These are phyloP conservation scores for Rhinichthys klamathensis DNA, from an alignment of 2,113 vertebrate genomes.

Conservation along the genomic window DNA sequence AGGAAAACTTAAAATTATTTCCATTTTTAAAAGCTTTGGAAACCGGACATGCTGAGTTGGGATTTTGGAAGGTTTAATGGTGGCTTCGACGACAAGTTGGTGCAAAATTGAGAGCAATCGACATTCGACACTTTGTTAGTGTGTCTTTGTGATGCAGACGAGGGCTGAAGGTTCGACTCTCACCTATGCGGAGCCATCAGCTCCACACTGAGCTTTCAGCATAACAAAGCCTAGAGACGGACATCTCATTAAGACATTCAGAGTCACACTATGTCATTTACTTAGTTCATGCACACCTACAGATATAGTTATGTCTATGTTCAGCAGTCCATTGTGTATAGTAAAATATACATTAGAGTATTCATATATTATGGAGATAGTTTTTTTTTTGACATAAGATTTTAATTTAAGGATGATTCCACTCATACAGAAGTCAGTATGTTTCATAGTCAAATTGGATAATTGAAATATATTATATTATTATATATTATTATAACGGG, in stretches of 20 bases:
- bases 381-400: no score
- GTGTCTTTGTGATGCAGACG: slow-evolving; percentile 75
- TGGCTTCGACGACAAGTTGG: slow-evolving; percentile 16
- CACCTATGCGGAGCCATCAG: slow-evolving; percentile 68
- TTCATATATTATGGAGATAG: no score
- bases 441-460: no score
- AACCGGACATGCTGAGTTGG: background rate
- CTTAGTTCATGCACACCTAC: background rate
- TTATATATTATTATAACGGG: no score
- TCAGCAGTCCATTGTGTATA: no score
- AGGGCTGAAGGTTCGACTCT: slow-evolving; percentile 64
- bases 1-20: no score
- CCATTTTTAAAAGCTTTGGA: background rate
- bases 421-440: no score
- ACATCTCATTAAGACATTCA: slow-evolving; percentile 4
- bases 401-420: no score
- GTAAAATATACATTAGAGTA: no score
- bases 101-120: slow-evolving; percentile 57
- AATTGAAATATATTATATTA: no score
- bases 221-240: slow-evolving; percentile 65
- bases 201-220: slow-evolving; percentile 71
- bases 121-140: slow-evolving; percentile 65
- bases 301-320: no score
- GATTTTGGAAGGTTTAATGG: background rate
- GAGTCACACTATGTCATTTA: background rate